phyloP scores from a whole-genome alignment of 2,888 invertebrate genomes.

The Salticus scenicus region DNA sequence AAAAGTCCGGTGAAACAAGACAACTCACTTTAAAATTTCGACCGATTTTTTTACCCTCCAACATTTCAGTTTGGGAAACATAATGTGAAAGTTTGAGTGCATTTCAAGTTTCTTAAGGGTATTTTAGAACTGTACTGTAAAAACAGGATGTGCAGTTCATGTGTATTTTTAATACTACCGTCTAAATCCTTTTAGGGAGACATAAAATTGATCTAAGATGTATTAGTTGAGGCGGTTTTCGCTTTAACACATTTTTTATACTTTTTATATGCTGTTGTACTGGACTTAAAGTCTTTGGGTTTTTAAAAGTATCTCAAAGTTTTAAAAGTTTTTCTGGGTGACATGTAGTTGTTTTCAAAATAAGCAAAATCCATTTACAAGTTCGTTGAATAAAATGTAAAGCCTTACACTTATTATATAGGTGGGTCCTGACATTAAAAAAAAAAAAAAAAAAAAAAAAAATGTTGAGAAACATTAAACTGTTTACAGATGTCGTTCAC shows the following conservation, averaged over 20 bases:
- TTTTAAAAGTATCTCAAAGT: neutral
- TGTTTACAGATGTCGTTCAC: too few species aligned
- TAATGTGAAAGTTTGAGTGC: slow-evolving; percentile 4
- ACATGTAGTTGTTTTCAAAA: neutral
- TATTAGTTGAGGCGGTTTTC: neutral
- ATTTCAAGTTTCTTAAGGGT: neutral
- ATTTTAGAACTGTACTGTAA: neutral
- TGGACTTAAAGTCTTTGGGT: neutral
- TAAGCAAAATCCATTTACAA: too few species aligned
- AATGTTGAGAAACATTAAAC: too few species aligned
- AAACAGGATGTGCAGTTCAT: neutral
- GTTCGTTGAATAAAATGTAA: too few species aligned
- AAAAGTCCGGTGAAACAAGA: slow-evolving; percentile 35
- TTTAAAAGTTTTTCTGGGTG: neutral
- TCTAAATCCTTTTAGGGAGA: neutral
- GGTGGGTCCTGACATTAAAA: too few species aligned
- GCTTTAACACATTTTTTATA: neutral
- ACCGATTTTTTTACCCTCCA: slow-evolving; percentile 35
- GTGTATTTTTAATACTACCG: neutral
- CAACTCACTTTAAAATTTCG: slow-evolving; percentile 48
- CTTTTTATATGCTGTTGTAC: neutral
- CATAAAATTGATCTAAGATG: neutral
- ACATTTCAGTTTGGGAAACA: slow-evolving; percentile 24
- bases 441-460: too few species aligned
- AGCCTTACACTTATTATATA: too few species aligned